phyloP scores from a whole-genome alignment of 2,888 invertebrate genomes.

The Polydrusus tereticollis region DNA sequence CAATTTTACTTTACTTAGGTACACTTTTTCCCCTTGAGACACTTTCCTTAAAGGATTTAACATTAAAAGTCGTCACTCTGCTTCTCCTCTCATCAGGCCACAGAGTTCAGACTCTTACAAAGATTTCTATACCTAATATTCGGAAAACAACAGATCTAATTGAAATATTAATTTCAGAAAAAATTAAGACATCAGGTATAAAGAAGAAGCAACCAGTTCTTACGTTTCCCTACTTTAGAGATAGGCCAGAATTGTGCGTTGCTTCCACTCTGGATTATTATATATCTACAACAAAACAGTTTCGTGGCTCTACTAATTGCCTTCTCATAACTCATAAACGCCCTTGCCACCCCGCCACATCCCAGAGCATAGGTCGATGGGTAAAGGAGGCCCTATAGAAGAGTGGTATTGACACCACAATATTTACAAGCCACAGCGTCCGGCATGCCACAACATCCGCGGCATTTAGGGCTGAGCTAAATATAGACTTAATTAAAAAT shows the following conservation, averaged over 20 bases:
- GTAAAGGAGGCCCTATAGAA: neutral
- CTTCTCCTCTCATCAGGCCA: neutral
- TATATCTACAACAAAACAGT: neutral
- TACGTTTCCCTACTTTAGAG: neutral
- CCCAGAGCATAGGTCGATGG: neutral
- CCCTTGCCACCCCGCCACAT: neutral
- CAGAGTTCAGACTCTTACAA: neutral
- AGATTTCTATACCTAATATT: neutral
- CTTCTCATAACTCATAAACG: neutral
- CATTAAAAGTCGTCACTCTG: neutral
- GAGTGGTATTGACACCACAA: neutral
- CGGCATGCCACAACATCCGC: neutral
- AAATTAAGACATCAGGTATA: neutral
- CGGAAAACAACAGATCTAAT: neutral
- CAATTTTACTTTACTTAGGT: neutral
- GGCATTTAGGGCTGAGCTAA: neutral
- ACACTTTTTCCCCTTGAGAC: neutral
- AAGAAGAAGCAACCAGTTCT: neutral
- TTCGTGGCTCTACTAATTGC: neutral
- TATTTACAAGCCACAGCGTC: neutral
- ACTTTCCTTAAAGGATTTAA: neutral
- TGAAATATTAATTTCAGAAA: neutral
- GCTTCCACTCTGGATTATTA: neutral
- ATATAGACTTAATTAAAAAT: neutral
- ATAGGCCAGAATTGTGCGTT: neutral